Evolutionary conservation across 2,888 invertebrate genomes (phyloP), one percentile per base, ranked within the genome.

Genomic region (Linnaemya tessellans): DNA sequence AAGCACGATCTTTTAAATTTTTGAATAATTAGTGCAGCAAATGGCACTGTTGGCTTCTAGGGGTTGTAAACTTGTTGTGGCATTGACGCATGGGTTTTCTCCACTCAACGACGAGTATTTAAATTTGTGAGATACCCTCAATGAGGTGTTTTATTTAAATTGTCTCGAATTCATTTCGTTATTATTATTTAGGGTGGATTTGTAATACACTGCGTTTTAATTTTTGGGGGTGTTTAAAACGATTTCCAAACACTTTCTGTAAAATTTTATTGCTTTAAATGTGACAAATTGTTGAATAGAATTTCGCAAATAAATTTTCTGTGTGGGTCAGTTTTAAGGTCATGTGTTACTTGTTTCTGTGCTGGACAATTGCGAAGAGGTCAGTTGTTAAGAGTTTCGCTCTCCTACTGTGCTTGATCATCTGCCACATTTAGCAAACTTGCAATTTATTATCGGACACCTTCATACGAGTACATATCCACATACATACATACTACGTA

Each of bases 71-170:
- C 22, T 60, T 71, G 51, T 83, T 83, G 43, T 78, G 65, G 49
- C 30, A 62, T 15, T 62, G 41, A 54, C 43, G 8, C 41, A 35
- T 70, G 49, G 10, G 3, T 62, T 51, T 51, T 62, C 30, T 18
- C 10, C 35, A 18, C 30, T 54, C 60, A 49, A 73, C 54, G 64
- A 46, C n/a, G 56, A 62, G 30, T 73, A 81, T 78, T 78, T 78
- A 78, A 84, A 78, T 84, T 65, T 70, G 49, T n/a, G 60, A 73
- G 58, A 67, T 77, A 73, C 25, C 46, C 43, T 77, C 46, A 74
- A 79, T 79, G 75, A 85, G 85, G 82, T 85, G 85, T 71, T 84
- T 84, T 77, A 80, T 84, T 84, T 75, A 84, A 84, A 75, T 79
- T 75, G 49, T 70, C 70, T 75, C 8, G 38, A 67, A 46, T 71